Percentiles rank a stretch among this genome's conserved stretches.
phyloP scores from a whole-genome alignment of 2,888 invertebrate genomes.

The Anoplius nigerrimus region DNA sequence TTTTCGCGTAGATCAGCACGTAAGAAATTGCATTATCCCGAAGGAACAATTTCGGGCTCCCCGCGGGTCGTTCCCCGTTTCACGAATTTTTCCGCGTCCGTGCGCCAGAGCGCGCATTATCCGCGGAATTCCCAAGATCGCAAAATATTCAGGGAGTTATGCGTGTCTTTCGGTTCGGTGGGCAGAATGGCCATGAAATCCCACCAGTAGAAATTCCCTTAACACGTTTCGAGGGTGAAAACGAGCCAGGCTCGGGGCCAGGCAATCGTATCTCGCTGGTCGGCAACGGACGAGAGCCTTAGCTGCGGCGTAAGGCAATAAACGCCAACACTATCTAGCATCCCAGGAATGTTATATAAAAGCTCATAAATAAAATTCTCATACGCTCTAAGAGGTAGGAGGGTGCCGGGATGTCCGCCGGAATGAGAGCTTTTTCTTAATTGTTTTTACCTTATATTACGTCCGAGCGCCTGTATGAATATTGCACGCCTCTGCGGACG shows the following conservation, averaged over 20 bases:
- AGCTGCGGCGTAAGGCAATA: constrained; percentile 57
- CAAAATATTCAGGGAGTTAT: constrained; percentile 53
- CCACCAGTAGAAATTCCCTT: constrained; percentile 49
- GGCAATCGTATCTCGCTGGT: constrained; percentile 8
- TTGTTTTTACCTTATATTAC: constrained; percentile 51
- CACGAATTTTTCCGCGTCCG: constrained; percentile 46
- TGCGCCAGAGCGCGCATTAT: constrained; percentile 12
- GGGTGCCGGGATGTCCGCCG: neutral
- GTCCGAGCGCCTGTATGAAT: constrained; percentile 14
- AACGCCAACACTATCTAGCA: constrained; percentile 58
- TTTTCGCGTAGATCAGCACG: constrained; percentile 13
- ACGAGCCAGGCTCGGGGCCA: neutral
- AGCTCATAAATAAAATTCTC: constrained; percentile 68
- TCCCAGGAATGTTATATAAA: constrained; percentile 59
- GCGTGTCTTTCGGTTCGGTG: constrained; percentile 50
- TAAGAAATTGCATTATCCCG: constrained; percentile 42
- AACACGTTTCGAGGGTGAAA: constrained; percentile 46
- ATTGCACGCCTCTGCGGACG: neutral
- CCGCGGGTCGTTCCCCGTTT: constrained; percentile 32
- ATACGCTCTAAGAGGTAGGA: constrained; percentile 40
- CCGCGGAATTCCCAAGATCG: constrained; percentile 34
- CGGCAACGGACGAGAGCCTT: neutral
- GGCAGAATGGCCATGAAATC: constrained; percentile 51
- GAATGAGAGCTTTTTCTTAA: constrained; percentile 47
- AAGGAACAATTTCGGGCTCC: constrained; percentile 30